These are phyloP conservation scores for Alcedo atthis DNA, from an alignment of 2,797 vertebrate species.

Conservation along the genomic window DNA sequence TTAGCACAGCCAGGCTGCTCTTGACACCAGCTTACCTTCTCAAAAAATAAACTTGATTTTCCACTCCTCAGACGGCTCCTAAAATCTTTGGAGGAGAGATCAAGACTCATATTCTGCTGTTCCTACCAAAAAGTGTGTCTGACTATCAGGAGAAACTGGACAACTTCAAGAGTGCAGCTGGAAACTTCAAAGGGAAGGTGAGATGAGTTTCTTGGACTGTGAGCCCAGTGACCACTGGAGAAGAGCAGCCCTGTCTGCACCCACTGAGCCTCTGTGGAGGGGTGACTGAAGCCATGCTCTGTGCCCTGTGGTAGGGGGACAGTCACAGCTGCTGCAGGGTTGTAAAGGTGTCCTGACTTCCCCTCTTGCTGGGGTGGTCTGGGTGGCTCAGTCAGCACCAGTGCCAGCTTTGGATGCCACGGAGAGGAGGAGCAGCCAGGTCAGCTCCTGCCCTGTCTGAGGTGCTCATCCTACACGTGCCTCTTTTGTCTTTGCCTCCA, in stretches of 20 bases:
- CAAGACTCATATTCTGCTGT: constrained; percentile 97
- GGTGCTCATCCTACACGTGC: background rate
- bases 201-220: background rate
- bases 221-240: background rate
- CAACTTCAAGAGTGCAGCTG: constrained; percentile 91
- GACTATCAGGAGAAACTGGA: constrained; percentile 91
- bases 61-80: constrained; percentile 87
- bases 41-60: background rate
- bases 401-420: background rate
- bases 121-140: constrained; percentile 88
- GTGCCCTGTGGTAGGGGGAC: background rate
- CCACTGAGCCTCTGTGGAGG: background rate
- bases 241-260: background rate
- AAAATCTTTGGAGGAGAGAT: constrained; percentile 99
- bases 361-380: background rate
- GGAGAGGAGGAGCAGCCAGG: background rate
- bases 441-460: background rate
- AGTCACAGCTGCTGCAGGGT: background rate
- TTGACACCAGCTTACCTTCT: background rate
- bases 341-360: background rate
- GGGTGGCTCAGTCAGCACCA: background rate
- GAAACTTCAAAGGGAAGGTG: constrained; percentile 92
- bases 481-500: background rate
- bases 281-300: background rate
- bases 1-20: background rate